phyloP scores from a whole-genome alignment of 2,888 invertebrate genomes.

The Tinea pellionella region DNA sequence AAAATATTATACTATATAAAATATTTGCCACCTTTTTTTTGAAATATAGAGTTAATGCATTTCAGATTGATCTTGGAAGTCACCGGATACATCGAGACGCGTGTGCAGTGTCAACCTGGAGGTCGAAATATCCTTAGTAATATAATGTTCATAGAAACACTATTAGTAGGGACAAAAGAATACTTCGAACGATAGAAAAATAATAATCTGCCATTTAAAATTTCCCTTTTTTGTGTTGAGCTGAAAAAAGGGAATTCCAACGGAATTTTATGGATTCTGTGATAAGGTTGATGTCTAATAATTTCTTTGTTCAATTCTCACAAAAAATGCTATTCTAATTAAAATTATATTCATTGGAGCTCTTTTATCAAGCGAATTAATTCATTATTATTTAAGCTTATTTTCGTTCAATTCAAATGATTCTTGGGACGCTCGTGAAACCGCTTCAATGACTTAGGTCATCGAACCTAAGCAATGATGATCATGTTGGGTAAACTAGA shows the following conservation, averaged over 20 bases:
- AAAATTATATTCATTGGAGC: neutral
- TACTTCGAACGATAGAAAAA: constrained; percentile 8
- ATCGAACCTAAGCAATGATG: too few species aligned
- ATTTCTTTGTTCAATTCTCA: neutral
- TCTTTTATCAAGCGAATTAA: neutral
- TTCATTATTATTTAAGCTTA: neutral
- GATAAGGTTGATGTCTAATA: neutral
- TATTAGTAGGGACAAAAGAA: neutral
- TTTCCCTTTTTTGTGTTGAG: neutral
- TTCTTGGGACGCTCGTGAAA: too few species aligned
- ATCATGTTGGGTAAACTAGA: too few species aligned
- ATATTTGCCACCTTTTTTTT: too few species aligned
- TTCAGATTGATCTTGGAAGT: too few species aligned
- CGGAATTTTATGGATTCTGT: neutral
- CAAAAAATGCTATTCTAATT: neutral
- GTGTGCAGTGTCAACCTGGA: too few species aligned
- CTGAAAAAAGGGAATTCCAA: neutral
- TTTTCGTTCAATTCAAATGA: neutral
- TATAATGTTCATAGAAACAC: neutral
- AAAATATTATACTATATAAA: too few species aligned
- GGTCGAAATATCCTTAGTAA: neutral
- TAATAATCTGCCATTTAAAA: constrained; percentile 5
- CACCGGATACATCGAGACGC: too few species aligned
- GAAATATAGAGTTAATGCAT: too few species aligned
- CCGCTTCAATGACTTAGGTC: too few species aligned